These are phyloP conservation scores for Mormoops blainvillei DNA, from an alignment of 2,113 vertebrate genomes.

Conservation along the genomic window DNA sequence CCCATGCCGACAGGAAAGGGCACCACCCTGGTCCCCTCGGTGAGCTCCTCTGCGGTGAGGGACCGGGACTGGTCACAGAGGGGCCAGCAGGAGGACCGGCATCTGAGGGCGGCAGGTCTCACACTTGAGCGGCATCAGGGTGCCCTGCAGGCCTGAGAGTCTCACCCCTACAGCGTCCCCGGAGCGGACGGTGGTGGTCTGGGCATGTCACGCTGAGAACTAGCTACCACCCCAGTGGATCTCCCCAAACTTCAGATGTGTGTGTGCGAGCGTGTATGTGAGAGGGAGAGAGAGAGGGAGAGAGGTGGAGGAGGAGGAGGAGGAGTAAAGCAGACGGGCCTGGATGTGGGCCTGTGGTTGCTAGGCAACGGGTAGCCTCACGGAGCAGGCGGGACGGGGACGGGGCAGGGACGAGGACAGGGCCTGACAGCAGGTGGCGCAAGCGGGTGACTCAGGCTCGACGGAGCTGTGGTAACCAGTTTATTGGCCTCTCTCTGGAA, in stretches of 20 bases:
- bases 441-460: not conserved
- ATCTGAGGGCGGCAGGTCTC: not conserved
- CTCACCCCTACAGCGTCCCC: not conserved
- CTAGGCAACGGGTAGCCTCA: not conserved
- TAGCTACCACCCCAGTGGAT: not conserved
- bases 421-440: not conserved
- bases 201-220: not conserved
- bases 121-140: not conserved
- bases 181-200: not conserved
- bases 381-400: accelerated
- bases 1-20: not conserved
- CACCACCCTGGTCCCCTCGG: no score
- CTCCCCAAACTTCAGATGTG: not conserved
- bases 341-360: not conserved
- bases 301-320: no score
- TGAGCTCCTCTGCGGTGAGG: not conserved
- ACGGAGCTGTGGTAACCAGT: not conserved
- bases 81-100: not conserved
- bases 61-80: not conserved
- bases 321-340: not conserved
- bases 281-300: accelerated
- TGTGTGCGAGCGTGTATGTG: no score
- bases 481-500: constrained; percentile 62
- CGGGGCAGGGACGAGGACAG: not conserved
- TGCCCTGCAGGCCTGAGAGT: not conserved